phyloP scores from a whole-genome alignment of 2,113 vertebrate species.

The Ondatra zibethicus region DNA sequence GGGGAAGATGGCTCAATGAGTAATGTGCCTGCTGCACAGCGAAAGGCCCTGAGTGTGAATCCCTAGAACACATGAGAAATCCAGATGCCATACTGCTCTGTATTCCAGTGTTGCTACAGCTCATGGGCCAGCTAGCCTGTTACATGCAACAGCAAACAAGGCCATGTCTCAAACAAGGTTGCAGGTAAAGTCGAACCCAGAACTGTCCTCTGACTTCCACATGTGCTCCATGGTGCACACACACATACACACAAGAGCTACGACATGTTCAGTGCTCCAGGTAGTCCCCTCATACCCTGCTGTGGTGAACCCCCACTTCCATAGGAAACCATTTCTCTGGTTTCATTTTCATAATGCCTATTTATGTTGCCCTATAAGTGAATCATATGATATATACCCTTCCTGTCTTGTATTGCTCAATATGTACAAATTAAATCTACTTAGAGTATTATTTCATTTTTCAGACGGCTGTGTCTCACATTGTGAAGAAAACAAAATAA shows the following conservation, averaged over 20 bases:
- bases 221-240: neutral
- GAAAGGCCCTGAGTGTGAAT: neutral
- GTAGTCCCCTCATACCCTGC: neutral
- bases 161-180: neutral
- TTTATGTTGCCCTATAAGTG: conserved; percentile 3
- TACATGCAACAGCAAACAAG: neutral
- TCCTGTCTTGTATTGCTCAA: conserved; percentile 42
- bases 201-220: neutral
- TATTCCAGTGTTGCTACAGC: neutral
- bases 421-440: conserved; percentile 24
- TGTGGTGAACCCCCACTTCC: neutral
- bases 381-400: neutral
- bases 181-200: neutral
- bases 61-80: neutral
- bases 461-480: neutral
- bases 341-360: neutral
- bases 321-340: neutral
- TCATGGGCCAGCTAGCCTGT: neutral
- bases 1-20: neutral
- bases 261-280: neutral
- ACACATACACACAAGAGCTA: neutral
- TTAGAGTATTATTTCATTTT: neutral
- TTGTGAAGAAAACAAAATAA: neutral
- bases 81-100: neutral
- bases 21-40: neutral